Conservation (phyloP, 2,888 invertebrate genomes). For the Epistrophella euchroma region DNA sequence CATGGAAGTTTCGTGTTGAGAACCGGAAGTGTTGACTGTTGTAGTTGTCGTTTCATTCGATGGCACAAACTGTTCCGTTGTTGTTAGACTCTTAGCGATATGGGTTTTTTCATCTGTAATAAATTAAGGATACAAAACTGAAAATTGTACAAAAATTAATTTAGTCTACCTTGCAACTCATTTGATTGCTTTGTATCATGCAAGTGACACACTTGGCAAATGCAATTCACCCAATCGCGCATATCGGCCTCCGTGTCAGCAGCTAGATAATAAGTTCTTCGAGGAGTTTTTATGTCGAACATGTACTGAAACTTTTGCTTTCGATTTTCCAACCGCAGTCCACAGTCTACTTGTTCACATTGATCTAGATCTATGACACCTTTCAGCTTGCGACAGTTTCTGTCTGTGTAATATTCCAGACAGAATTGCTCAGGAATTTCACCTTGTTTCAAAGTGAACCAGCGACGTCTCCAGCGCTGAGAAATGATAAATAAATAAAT, state of each 20-base stretch:
- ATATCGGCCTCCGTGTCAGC: slow-evolving; percentile 96
- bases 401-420: slow-evolving; percentile 96
- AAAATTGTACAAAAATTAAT: not conserved
- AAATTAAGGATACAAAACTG: slow-evolving; percentile 15
- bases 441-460: slow-evolving; percentile 96
- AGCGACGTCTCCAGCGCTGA: slow-evolving; percentile 97
- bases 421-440: slow-evolving; percentile 97
- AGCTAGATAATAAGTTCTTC: slow-evolving; percentile 95
- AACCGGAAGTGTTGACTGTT: slow-evolving; percentile 79
- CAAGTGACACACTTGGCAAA: slow-evolving; percentile 95
- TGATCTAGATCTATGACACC: slow-evolving; percentile 97
- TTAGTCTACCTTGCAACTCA: slow-evolving; percentile 79
- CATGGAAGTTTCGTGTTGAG: slow-evolving; percentile 49
- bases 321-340: slow-evolving; percentile 91
- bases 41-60: slow-evolving; percentile 80
- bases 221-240: slow-evolving; percentile 97
- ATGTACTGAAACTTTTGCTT: slow-evolving; percentile 93
- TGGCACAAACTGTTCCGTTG: slow-evolving; percentile 73
- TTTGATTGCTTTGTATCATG: slow-evolving; percentile 86
- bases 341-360: slow-evolving; percentile 97
- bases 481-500: slow-evolving; percentile 72
- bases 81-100: slow-evolving; percentile 21
- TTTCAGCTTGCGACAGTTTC: slow-evolving; percentile 92
- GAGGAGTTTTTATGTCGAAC: slow-evolving; percentile 95
- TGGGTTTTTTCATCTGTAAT: slow-evolving; percentile 48